Base-by-base conservation (phyloP, 2,113 vertebrate genomes). In the Psilopsiagon aymara region DNA sequence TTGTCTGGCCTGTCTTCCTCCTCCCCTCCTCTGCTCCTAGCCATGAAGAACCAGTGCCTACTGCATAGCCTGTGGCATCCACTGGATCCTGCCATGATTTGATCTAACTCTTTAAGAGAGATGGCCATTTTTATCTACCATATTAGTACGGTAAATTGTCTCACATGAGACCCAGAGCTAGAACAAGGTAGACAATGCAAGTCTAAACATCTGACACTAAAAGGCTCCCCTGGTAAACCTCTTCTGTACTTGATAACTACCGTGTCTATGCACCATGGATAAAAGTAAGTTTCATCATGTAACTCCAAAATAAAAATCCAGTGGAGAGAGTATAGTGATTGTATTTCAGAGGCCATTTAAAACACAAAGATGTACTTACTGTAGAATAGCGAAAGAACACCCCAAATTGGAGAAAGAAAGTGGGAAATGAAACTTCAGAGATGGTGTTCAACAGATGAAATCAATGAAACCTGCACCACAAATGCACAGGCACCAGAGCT, bases 201-300 rank as follows among this genome's bases (percentile, higher is more conserved):
- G 23, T 6, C 39, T 70, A 43, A 70, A 70, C n/a, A 67, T 2
- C 20, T 60, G 55, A 60, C 17, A 63, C 16, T 76, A 33, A 52
- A 69, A 70, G 18, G 35, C 14, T 70, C 69, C 20, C 18, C 9
- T 4, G 2, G 24, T 44, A 46, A 73, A 14, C 7, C 19, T 27
- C 33, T 28, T 73, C 21, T 31, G 6, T 55, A 24, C 31, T 55
- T 49, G 17, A 27, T n/a, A 73, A 62, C 52, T 49, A 19, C 24
- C 7, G 2, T 15, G 16, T 51, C 37, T 2, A 0, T 74, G 79
- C 18, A 80, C 16, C 17, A 69, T 6, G 21, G n/a, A 52, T 33
- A 64, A 52, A 63, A 60, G 27, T 35, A 63, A 35, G 9, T 59
- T 53, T 59, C 43, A 64, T 46, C 13, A 44, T 16, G 11, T 28